These are phyloP conservation scores for Xyliphius kryptos DNA, from an alignment of 2,113 vertebrate genomes.

Conservation along the genomic window DNA sequence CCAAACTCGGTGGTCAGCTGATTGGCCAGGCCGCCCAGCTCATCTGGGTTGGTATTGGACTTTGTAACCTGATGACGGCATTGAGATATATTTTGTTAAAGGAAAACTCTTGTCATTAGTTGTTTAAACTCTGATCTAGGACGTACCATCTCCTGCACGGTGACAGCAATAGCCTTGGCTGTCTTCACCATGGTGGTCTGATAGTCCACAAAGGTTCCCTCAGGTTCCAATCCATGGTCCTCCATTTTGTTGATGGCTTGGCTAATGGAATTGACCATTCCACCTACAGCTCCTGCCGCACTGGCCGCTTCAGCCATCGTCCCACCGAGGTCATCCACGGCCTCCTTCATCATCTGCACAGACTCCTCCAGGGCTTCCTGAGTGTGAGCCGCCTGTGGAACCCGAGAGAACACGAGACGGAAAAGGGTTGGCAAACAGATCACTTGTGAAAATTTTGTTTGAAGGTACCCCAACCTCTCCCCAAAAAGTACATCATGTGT, in stretches of 20 bases:
- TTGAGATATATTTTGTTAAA: no score
- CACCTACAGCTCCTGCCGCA: constrained; percentile 85
- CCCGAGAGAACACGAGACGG: background rate
- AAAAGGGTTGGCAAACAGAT: no score
- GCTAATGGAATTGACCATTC: constrained; percentile 95
- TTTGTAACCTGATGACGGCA: constrained; percentile 79
- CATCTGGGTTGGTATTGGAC: constrained; percentile 88
- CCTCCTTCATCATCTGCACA: constrained; percentile 97
- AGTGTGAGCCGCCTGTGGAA: constrained; percentile 80
- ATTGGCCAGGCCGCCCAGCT: constrained; percentile 87
- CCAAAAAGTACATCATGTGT: no score
- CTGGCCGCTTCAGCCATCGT: constrained; percentile 88
- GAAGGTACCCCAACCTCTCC: no score
- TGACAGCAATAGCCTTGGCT: constrained; percentile 93
- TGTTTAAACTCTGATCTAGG: background rate
- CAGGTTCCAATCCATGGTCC: constrained; percentile 76
- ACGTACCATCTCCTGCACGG: constrained; percentile 93
- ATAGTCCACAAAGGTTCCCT: constrained; percentile 96
- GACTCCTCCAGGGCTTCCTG: constrained; percentile 94
- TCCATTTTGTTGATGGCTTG: constrained; percentile 92
- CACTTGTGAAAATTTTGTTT: no score
- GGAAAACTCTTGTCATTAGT: background rate
- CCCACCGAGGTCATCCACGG: constrained; percentile 84
- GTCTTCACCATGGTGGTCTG: constrained; percentile 98
- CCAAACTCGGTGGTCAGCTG: constrained; percentile 91